Evolutionary conservation across 1,140 invertebrate genomes (phyloP).

Genomic region (Drosophila melanica): DNA sequence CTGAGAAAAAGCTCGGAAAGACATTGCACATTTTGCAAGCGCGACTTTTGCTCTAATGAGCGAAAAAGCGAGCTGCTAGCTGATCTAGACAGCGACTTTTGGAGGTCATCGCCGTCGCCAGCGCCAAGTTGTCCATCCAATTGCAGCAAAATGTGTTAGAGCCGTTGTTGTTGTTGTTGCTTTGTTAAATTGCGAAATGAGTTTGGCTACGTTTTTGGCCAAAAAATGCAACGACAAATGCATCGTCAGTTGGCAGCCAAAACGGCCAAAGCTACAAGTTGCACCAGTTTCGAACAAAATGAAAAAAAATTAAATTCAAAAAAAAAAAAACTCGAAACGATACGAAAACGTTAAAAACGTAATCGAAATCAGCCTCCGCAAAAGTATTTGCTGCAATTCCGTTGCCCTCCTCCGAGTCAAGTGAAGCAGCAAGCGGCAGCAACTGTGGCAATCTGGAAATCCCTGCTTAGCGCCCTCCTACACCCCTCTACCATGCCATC

Average conservation of each 20-base stretch:
- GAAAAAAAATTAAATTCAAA: constrained; percentile 19
- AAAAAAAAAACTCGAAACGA: constrained; percentile 18
- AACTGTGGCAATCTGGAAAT: constrained; percentile 54
- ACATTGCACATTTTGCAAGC: constrained; percentile 49
- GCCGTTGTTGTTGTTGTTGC: constrained; percentile 20
- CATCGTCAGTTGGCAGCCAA: constrained; percentile 49
- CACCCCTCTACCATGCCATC: not conserved
- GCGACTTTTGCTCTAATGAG: constrained; percentile 54
- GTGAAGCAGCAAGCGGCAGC: constrained; percentile 43
- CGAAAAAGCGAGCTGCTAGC: constrained; percentile 26
- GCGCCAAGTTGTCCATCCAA: constrained; percentile 58
- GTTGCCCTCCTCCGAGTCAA: constrained; percentile 35
- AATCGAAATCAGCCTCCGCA: constrained; percentile 48
- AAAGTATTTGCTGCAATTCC: constrained; percentile 48
- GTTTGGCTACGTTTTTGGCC: constrained; percentile 47
- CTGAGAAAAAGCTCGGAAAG: constrained; percentile 49
- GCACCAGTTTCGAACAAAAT: constrained; percentile 49
- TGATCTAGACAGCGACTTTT: constrained; percentile 54
- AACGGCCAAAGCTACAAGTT: constrained; percentile 43
- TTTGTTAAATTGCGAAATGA: constrained; percentile 44
- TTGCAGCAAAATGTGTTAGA: constrained; percentile 46
- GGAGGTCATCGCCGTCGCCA: constrained; percentile 47
- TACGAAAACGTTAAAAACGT: constrained; percentile 16
- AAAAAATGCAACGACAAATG: constrained; percentile 51
- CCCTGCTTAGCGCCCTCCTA: constrained; percentile 15